Conservation (phyloP, 2,113 vertebrate genomes). For the Fregetta grallaria region DNA sequence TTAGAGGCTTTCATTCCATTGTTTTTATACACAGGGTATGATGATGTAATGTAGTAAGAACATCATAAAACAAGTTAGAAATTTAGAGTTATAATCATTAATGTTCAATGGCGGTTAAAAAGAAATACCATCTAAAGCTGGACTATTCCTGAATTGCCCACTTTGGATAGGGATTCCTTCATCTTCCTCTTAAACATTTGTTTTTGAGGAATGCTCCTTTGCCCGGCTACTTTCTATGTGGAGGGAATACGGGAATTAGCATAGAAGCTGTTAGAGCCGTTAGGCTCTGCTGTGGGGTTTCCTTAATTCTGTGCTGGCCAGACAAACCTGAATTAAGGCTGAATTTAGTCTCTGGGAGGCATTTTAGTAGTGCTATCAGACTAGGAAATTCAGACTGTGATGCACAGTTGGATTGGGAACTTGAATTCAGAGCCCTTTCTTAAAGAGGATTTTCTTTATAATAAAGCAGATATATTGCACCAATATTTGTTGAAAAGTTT, state of each 20-base stretch:
- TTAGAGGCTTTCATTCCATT: conserved; percentile 55
- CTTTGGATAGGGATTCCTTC: neutral
- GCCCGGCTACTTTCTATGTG: rapidly evolving
- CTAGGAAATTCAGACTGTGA: conserved; percentile 2
- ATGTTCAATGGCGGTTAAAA: neutral
- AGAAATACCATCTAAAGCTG: neutral
- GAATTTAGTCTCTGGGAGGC: neutral
- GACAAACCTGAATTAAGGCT: neutral
- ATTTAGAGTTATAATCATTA: neutral
- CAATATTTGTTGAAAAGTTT: conserved; percentile 3
- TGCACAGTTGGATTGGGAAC: neutral
- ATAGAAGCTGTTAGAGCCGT: neutral
- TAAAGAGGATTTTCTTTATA: neutral
- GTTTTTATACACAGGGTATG: conserved; percentile 41
- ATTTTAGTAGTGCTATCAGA: neutral
- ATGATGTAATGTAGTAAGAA: conserved; percentile 44
- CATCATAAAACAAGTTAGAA: conserved; percentile 7
- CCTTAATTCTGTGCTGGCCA: neutral
- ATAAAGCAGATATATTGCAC: neutral
- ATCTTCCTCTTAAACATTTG: neutral
- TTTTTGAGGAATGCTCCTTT: neutral
- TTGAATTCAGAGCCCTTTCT: neutral
- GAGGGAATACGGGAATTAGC: neutral
- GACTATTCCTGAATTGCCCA: neutral
- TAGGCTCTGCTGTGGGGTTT: neutral